A percentile compares a stretch with the other conserved stretches of the same genome.
Conservation (phyloP, 2,113 vertebrate species). For the Prolemur simus region DNA sequence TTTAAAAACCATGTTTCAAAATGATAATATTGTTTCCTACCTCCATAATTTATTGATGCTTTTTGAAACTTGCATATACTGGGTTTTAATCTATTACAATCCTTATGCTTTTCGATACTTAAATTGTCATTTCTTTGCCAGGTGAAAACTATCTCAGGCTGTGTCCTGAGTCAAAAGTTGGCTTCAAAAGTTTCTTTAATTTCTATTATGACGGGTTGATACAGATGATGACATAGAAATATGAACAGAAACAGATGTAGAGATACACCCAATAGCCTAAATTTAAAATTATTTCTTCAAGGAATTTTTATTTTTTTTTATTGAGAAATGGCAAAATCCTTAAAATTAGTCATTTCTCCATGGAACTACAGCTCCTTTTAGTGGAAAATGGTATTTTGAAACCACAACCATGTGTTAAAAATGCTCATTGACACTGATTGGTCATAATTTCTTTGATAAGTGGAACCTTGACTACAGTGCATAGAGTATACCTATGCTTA, state of each 20-base stretch:
- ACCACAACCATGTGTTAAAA: neutral
- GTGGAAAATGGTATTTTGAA: neutral
- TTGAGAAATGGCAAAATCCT: neutral
- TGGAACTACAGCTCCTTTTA: neutral
- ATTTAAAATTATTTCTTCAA: neutral
- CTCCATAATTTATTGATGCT: neutral
- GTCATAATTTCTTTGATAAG: neutral
- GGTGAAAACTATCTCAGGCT: neutral
- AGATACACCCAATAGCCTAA: neutral
- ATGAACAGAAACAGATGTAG: neutral
- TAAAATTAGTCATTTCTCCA: neutral
- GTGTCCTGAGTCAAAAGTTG: neutral
- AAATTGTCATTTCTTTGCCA: neutral
- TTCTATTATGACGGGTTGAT: neutral
- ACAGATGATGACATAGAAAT: neutral
- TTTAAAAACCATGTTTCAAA: neutral
- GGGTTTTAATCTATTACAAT: neutral
- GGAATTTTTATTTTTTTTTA: neutral
- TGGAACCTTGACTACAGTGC: neutral
- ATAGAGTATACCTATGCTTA: neutral
- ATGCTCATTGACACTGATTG: too few species aligned
- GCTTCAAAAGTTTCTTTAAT: neutral
- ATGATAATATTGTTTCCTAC: neutral
- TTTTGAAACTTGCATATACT: neutral
- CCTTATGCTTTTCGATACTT: neutral